Base-by-base conservation (phyloP, 2,797 vertebrate species). In the Anisognathus igniventris region DNA sequence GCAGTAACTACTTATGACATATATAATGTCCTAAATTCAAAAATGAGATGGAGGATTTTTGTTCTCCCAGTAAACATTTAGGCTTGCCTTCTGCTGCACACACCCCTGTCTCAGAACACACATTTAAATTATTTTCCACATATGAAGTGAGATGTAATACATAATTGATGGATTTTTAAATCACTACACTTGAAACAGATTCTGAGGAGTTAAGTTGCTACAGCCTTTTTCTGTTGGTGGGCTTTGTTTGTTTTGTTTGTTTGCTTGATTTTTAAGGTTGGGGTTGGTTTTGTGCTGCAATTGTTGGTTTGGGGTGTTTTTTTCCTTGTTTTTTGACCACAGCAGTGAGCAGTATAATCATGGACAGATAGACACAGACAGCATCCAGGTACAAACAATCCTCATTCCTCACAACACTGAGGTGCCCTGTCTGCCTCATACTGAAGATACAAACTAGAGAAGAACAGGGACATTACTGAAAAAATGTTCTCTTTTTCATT, bases 1-100 rank as follows among this genome's bases (percentile, higher is more conserved):
- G 79, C 86, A 96, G 94, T 97, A 97, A 97, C 97, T 97, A 96
- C 97, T 96, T 97, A 97, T 95, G 97, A 97, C 97, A 98, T 97
- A 97, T 93, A 96, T 97, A 97, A 97, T 96, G 96, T 97, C 97
- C 96, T 97, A 98, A 98, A 98, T 97, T 98, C 96, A 97, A 98
- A 98, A 97, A 98, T 96, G 96, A 97, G 96, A 95, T 78, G 78
- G 91, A 97, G 93, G 93, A 91, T 91, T 96, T 97, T 96, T 95
- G 88, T 96, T 93, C 91, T 97, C 94, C 96, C 88, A 91, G 95
- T 97, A 97, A 97, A 98, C 97, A 98, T 94, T 96, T 95, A 96
- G 92, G 90, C 12, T 95, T 96, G 95, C 67, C 94, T 96, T 96
- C 94, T 95, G 82, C 83, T 93, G 93, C 86, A 89, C 92, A 88